Conservation (phyloP, 2,113 vertebrate species). For the Brachirus orientalis region DNA sequence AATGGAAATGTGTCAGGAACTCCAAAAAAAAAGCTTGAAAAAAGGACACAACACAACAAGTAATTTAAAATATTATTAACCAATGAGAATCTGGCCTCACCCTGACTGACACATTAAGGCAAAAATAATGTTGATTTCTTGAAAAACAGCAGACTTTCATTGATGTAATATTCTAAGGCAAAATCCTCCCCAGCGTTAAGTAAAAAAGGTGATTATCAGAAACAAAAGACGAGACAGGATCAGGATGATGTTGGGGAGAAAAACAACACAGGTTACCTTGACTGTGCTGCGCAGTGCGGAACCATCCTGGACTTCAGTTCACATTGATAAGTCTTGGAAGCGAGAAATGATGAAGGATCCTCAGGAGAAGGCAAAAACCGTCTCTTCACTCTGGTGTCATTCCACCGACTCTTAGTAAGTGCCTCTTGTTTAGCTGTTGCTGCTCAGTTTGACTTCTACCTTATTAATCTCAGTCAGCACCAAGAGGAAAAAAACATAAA, state of each 20-base stretch:
- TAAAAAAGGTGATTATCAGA: conserved; percentile 22
- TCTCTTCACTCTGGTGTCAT: conserved; percentile 4
- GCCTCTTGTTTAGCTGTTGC: not conserved
- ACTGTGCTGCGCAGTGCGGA: not conserved
- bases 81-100: not conserved
- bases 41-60: too few relatives aligned
- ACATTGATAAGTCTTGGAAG: conserved; percentile 38
- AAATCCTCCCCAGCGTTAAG: conserved; percentile 42
- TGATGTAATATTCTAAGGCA: conserved; percentile 55
- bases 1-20: not conserved
- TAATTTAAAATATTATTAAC: conserved; percentile 4
- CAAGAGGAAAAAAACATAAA: conserved; percentile 21
- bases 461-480: conserved; percentile 51
- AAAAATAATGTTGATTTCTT: conserved; percentile 48
- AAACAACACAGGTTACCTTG: conserved; percentile 17
- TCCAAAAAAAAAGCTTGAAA: not conserved
- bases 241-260: conserved; percentile 11
- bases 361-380: conserved; percentile 12
- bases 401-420: conserved; percentile 9
- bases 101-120: conserved; percentile 59
- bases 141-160: conserved; percentile 9
- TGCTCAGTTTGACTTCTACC: not conserved
- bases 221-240: conserved; percentile 35
- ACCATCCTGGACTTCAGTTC: conserved; percentile 41
- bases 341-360: conserved; percentile 46